Conservation (phyloP, 2,888 invertebrate species). For the Strigamia crassipes region DNA sequence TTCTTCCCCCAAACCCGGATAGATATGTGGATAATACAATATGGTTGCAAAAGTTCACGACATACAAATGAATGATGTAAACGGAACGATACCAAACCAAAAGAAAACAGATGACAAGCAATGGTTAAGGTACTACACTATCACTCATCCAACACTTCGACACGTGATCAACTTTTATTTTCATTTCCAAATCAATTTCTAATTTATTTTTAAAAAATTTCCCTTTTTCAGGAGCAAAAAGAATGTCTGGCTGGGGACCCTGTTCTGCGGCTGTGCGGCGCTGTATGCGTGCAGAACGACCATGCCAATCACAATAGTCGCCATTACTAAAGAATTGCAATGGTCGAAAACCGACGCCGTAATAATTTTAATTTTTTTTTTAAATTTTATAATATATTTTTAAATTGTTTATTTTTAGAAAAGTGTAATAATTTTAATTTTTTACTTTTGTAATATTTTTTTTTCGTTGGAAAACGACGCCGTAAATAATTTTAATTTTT, state of each 20-base stretch:
- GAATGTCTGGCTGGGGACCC: slow-evolving; percentile 65
- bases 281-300: slow-evolving; percentile 70
- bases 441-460: too few species aligned
- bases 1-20: background rate
- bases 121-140: background rate
- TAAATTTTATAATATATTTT: too few species aligned
- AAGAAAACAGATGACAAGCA: slow-evolving; percentile 12
- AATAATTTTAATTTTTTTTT: slow-evolving; percentile 21
- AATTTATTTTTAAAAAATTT: too few species aligned
- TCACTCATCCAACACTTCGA: background rate
- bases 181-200: background rate
- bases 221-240: slow-evolving; percentile 58
- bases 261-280: slow-evolving; percentile 69
- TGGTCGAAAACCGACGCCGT: slow-evolving; percentile 71
- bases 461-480: too few species aligned
- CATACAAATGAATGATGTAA: slow-evolving; percentile 5
- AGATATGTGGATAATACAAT: background rate
- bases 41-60: slow-evolving; percentile 15
- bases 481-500: too few species aligned
- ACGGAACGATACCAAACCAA: background rate
- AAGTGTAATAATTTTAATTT: too few species aligned
- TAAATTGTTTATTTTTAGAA: background rate
- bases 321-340: slow-evolving; percentile 67
- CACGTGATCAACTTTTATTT: background rate
- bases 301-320: slow-evolving; percentile 69